Base-by-base conservation (phyloP, 2,888 invertebrate genomes). In the Mayetiola destructor region DNA sequence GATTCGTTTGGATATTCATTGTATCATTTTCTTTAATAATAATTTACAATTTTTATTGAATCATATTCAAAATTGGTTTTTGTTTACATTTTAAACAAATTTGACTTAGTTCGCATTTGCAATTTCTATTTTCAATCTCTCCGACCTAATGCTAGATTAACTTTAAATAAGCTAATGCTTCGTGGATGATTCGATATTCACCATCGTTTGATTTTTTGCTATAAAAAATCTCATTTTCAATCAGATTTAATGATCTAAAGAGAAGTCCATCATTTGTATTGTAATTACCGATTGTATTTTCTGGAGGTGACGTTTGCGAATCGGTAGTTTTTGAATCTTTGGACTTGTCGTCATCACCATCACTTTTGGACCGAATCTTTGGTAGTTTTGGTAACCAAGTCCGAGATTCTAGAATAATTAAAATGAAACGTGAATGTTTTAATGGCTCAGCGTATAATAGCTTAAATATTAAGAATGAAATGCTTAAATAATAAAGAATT, bases 231-330 rank as follows among this genome's bases (percentile, higher is more conserved):
- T 68, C 63, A 18, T 67, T 69, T 64, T 72, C 67, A 58, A 72
- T 64, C 60, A 66, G 67, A 62, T 71, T 64, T 48, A 72, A 64
- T 12, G 71, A 69, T 57, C 64, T 65, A 60, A 68, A 69, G n/a
- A 72, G 61, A 59, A 69, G 58, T 55, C 70, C 68, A 48, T 65
- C 63, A 14, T 62, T 59, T 2, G 69, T 66, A 61, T 70, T 64
- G 60, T 69, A 71, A 36, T 63, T 61, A 58, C 69, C 67, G 12
- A 62, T 59, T 56, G 29, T 30, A 32, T 56, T 20, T 16, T n/a
- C 23, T 29, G 39, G 39, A 6, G 39, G 39, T 40, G 20, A 20
- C 3, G 39, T n/a, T 40, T 30, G 9, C 32, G 30, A 20, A 40
- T 40, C 10, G 18, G 27, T 29, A 18, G 23, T 16, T 20, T 55